Evolutionary conservation across 2,888 invertebrate genomes (phyloP), one percentile per base, ranked within the genome.

Genomic region (Nephrotoma guestfalica): DNA sequence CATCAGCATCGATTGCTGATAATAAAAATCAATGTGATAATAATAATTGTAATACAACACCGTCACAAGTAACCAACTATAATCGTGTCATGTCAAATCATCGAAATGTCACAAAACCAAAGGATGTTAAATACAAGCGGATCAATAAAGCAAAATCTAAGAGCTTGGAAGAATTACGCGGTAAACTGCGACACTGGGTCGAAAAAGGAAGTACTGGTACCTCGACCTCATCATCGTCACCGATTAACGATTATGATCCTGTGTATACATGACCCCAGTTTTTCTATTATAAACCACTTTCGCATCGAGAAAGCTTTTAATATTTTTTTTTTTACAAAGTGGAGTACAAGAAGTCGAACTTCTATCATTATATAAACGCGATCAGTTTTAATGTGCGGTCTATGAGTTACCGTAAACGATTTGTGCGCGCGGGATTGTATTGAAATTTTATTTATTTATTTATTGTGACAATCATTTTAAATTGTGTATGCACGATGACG

Each of bases 81-180:
- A 96, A 96, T 91, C 92, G 97, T 88, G 97, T 97, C 87, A 97
- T 97, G 97, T 96, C 96, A 85, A 97, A 97, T 91, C 97, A 97
- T 91, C 93, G 97, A 88, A 96, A 96, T 86, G 97, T 97, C 86
- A 97, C 96, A 5, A 97, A 97, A 90, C 97, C 97, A 88, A 97
- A 97, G 92, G 97, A 97, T 90, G 97, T 97, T 45, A 97, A 97
- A 91, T 97, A 97, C 92, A 97, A 97, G 91, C 93, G 97, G 89
- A 97, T 97, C 91, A 97, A 97, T 90, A 97, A 97, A 90, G 97
- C 97, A 5, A 97, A 97, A 90, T 97, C 97, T 87, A 96, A 97
- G 92, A 97, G 97, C 89, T 92, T 97, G 88, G 97, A 97, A 89
- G 97, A 97, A 89, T 90, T 97, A 87, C 92, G 97, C 3, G 97